These are phyloP conservation scores for Cassiopea andromeda DNA, from an alignment of 30 jellyfish, hydroid and myxozoan genomes.

Conservation along the genomic window DNA sequence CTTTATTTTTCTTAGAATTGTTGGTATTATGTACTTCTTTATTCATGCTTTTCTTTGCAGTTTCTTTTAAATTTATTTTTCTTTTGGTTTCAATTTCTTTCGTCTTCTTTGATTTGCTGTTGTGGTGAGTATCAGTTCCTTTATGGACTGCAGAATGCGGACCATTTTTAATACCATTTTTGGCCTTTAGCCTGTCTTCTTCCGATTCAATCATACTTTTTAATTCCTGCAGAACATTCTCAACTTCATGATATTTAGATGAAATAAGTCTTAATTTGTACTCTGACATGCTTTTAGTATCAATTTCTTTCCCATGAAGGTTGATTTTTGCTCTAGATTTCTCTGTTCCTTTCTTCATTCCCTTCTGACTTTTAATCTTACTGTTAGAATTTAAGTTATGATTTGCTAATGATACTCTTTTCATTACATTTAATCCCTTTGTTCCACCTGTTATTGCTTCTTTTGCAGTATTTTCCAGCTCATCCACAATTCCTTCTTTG, in stretches of 20 bases:
- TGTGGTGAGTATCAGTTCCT: too few species aligned
- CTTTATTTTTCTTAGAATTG: not conserved
- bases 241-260: constrained; percentile 12
- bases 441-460: not conserved
- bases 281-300: not conserved
- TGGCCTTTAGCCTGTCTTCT: not conserved
- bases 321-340: not conserved
- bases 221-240: constrained; percentile 6
- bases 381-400: not conserved
- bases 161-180: not conserved
- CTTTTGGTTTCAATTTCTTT: too few species aligned
- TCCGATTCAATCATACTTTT: constrained; percentile 2
- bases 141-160: not conserved
- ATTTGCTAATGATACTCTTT: not conserved
- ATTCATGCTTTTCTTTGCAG: not conserved
- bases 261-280: not conserved
- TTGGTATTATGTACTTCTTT: not conserved
- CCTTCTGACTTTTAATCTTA: not conserved
- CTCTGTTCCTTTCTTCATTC: not conserved
- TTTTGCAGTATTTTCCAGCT: not conserved
- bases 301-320: not conserved
- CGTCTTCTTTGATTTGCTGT: too few species aligned
- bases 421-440: not conserved
- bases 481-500: not conserved
- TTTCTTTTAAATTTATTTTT: too few species aligned